Base-by-base conservation (phyloP, 1,140 invertebrate species). In the Dendrolimus punctatus region DNA sequence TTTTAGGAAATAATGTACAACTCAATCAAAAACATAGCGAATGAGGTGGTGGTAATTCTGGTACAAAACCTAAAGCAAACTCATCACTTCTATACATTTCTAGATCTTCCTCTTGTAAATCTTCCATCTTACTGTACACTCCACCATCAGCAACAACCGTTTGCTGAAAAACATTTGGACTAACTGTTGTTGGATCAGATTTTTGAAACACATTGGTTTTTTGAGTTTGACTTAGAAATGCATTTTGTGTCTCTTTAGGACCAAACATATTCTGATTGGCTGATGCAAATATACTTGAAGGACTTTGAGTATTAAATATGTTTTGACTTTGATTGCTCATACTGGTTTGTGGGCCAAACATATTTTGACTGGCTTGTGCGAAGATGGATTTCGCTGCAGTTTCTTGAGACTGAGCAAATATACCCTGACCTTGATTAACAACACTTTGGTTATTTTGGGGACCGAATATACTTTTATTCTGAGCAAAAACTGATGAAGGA, bases 51-150 rank as follows among this genome's bases (percentile, higher is more conserved):
- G 82, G 72, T 41, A 81, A 39, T 53, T 82, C 79, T 5, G 82
- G 82, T 38, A 85, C 69, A 57, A 73, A 80, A 10, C 82, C 82
- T 52, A 85, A 66, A 55, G 70, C 67, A 57, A 85, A 85, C 6
- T 66, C 62, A 6, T 61, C 52, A 58, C 68, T 63, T 55, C 76
- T 66, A 57, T 73, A 85, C n/a, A 68, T 69, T 42, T 82, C 66
- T 36, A 85, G 51, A 50, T 82, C 79, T 52, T 59, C 62, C 36
- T 56, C 49, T 6, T 60, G 60, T 40, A 85, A 50, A 4, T 79
- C 71, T 51, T 80, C 75, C 8, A 75, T 51, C 46, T 73, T 77
- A 38, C 76, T 80, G 50, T 83, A 85, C n/a, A 80, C 46, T 50
- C 60, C 61, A 8, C 57, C 49, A 49, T 80, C 70, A 51, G 68